These are phyloP conservation scores for Pluvialis apricaria DNA, from an alignment of 2,113 vertebrate genomes.

Conservation along the genomic window DNA sequence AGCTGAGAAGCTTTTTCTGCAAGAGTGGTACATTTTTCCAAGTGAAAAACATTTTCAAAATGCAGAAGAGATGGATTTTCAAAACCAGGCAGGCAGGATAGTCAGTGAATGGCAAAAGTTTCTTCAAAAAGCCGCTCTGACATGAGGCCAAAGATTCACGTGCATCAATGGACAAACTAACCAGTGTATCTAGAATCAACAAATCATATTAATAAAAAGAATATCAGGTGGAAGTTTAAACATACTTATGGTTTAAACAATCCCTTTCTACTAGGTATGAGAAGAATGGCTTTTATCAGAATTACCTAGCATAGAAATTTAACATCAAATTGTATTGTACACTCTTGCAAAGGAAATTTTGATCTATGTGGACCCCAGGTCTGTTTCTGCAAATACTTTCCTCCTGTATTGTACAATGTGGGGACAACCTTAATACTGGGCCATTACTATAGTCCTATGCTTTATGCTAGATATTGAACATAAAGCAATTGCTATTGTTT, in stretches of 20 bases:
- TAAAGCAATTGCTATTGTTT: background rate
- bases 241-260: background rate
- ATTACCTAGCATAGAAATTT: background rate
- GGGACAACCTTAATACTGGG: background rate
- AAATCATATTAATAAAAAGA: background rate
- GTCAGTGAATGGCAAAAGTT: background rate
- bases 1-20: slow-evolving; percentile 26
- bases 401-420: no score
- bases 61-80: background rate
- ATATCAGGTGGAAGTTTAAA: background rate
- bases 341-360: background rate
- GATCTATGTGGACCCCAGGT: background rate
- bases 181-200: background rate
- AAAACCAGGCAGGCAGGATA: background rate
- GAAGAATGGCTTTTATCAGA: background rate
- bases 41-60: slow-evolving; percentile 1
- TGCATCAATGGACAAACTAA: background rate
- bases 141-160: background rate
- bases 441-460: background rate
- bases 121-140: background rate
- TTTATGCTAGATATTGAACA: background rate
- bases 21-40: background rate
- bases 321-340: background rate
- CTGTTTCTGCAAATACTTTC: background rate
- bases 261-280: background rate